Conservation (phyloP, 2,797 vertebrate species). For the Otolemur crassicaudatus region DNA sequence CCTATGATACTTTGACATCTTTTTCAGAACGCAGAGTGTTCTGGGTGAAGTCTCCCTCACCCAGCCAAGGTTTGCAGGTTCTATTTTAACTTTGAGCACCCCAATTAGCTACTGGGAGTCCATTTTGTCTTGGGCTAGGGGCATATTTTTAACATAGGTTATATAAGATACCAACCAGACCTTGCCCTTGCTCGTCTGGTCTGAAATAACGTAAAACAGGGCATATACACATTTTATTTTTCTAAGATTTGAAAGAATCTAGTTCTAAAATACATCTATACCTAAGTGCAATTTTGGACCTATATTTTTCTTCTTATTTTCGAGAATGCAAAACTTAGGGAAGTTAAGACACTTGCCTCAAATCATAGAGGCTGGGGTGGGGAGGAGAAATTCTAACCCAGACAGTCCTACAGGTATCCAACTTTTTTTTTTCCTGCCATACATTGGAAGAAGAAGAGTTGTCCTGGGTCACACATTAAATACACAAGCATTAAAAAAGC, state of each 20-base stretch:
- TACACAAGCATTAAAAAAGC: too few species aligned
- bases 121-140: too few species aligned
- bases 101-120: too few species aligned
- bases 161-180: background rate
- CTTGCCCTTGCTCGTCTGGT: background rate
- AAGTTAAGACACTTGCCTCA: background rate
- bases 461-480: too few species aligned
- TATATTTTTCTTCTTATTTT: constrained; percentile 46
- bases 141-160: background rate
- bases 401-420: too few species aligned
- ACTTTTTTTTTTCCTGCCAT: too few species aligned
- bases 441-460: too few species aligned
- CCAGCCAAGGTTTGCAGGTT: too few species aligned
- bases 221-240: background rate
- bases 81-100: too few species aligned
- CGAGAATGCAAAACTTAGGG: background rate
- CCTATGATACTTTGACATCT: too few species aligned
- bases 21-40: too few species aligned
- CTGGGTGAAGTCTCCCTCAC: too few species aligned
- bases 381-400: background rate
- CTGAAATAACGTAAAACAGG: background rate
- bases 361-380: background rate
- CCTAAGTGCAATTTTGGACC: background rate
- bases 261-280: constrained; percentile 17
- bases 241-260: background rate